Evolutionary conservation across 2,113 vertebrate species (phyloP).

Genomic region (Galeopterus variegatus): DNA sequence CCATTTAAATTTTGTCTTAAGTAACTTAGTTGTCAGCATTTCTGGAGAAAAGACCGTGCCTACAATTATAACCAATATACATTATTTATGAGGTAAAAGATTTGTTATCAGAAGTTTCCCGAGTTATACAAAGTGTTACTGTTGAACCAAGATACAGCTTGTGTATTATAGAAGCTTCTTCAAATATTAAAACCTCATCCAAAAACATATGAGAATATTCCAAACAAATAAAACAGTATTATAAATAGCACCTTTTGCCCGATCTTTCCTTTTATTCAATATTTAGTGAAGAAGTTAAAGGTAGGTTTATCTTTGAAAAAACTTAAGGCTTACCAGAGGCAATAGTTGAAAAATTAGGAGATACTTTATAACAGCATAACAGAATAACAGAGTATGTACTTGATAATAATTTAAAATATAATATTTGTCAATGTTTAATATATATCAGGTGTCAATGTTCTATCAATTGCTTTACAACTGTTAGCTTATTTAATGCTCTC

Average conservation of each 20-base stretch:
- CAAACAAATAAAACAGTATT: not conserved
- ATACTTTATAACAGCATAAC: not conserved
- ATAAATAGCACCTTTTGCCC: not conserved
- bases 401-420: constrained; percentile 2
- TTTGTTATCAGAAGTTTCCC: constrained; percentile 55
- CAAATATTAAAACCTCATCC: constrained; percentile 22
- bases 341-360: not conserved
- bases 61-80: not conserved
- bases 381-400: not conserved
- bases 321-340: not conserved
- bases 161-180: constrained; percentile 27
- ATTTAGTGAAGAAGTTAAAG: not conserved
- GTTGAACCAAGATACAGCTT: constrained; percentile 8
- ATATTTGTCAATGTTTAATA: not conserved
- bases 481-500: not conserved
- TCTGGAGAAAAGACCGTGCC: constrained; percentile 19
- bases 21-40: not conserved
- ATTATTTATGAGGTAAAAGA: constrained; percentile 66
- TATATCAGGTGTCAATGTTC: not conserved
- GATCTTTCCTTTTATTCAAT: not conserved
- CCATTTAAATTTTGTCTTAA: constrained; percentile 27
- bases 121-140: constrained; percentile 47
- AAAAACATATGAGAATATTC: constrained; percentile 39
- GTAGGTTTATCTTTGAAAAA: not conserved
- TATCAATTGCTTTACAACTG: not conserved